Evolutionary conservation across 2,797 vertebrate species (phyloP), one percentile per base, ranked within the genome.

Genomic region (Gallinago nigripennis): DNA sequence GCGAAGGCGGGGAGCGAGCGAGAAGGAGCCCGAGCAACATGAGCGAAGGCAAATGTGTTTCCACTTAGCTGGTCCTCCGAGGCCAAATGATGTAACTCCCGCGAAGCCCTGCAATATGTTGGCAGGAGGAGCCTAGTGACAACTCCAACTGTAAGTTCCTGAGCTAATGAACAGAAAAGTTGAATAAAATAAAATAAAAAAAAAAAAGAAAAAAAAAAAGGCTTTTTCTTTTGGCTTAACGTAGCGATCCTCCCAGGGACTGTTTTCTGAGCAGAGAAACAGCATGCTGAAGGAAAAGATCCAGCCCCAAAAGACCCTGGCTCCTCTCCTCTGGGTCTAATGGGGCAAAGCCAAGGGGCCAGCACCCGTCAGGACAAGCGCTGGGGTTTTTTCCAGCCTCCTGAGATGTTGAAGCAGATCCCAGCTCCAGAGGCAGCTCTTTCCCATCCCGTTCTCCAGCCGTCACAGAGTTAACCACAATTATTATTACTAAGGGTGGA

Each of bases 121-220:
- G 92, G 93, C 95, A 95, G 53, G 91, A 80, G 50, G 73, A 78
- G 31, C 77, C 56, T 41, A 50, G 43, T 86, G 96, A 95, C 94
- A 96, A 60, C 82, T 96, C 94, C 96, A 96, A 96, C 94, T 95
- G 96, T 93, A 97, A 92, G 96, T 86, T 96, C 91, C 93, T 94
- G 41, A 78, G 89, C 95, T 96, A 95, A 96, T 72, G 77, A 96
- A 88, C 63, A 88, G 73, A 70, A 89, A 96, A 88, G 57, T 81
- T 73, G 91, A 68, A 90, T 53, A 79, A 95, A 95, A 64, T 45
- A 78, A 45, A 57, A 39, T 12, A 35, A 48, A 65, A 69, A 65
- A 16, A 16, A 16, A 53, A 43, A 28, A 10, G 17, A 57, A 48
- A 70, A 15, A 48, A 58, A 66, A 72, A 69, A 57, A 46, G 6